phyloP scores from a whole-genome alignment of 2,113 vertebrate genomes.

The Chionis minor region DNA sequence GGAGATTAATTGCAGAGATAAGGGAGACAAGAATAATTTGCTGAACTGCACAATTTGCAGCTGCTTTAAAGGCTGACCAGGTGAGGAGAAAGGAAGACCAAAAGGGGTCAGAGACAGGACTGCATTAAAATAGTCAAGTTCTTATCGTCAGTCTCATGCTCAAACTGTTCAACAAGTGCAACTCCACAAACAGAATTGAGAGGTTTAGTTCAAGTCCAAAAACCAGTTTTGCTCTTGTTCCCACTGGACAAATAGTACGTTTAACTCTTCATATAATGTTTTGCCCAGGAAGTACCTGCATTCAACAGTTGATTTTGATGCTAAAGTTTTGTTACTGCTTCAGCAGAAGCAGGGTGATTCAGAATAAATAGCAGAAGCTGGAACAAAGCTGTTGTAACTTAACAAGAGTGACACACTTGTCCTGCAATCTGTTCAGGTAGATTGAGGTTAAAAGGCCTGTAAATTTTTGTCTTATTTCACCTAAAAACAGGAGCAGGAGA shows the following conservation, averaged over 20 bases:
- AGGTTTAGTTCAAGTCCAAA: neutral
- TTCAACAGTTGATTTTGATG: neutral
- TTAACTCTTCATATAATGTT: neutral
- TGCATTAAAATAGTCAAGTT: neutral
- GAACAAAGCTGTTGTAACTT: neutral
- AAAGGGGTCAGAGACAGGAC: neutral
- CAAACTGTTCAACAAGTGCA: neutral
- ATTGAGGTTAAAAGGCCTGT: neutral
- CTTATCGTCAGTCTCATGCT: neutral
- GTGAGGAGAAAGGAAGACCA: neutral
- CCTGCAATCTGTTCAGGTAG: neutral
- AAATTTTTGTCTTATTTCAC: neutral
- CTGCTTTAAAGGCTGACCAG: neutral
- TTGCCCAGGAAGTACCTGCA: neutral
- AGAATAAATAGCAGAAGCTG: neutral
- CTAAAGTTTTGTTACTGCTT: neutral
- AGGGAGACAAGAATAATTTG: neutral
- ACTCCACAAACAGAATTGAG: neutral
- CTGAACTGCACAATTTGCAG: neutral
- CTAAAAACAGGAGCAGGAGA: neutral
- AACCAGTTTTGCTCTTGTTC: neutral
- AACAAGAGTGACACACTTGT: neutral
- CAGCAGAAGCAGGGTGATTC: neutral
- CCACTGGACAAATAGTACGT: neutral
- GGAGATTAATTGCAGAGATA: neutral